These are phyloP conservation scores for Heliothis peltigera DNA, from an alignment of 2,888 invertebrate species.

Conservation along the genomic window DNA sequence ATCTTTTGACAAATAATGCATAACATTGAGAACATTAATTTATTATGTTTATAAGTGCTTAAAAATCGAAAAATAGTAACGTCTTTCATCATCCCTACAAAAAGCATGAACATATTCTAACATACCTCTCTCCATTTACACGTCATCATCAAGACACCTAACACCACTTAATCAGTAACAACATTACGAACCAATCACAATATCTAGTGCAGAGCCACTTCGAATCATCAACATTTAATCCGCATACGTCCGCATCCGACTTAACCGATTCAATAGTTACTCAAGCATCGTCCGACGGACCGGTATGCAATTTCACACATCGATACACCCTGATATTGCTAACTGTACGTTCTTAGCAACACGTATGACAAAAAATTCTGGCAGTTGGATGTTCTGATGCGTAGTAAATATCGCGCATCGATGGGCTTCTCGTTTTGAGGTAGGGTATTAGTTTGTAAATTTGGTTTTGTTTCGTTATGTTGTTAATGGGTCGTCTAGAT, in stretches of 20 bases:
- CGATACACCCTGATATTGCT: slow-evolving; percentile 78
- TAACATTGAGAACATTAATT: no score
- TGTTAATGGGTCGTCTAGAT: no score
- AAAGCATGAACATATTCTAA: no score
- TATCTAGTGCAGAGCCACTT: slow-evolving; percentile 11
- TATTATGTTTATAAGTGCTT: no score
- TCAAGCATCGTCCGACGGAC: slow-evolving; percentile 64
- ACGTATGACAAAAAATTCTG: slow-evolving; percentile 67
- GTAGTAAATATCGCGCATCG: slow-evolving; percentile 53
- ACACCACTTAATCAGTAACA: neutral
- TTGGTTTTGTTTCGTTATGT: neutral
- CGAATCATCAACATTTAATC: slow-evolving; percentile 54
- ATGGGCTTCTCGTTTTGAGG: slow-evolving; percentile 32
- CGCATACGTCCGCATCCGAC: slow-evolving; percentile 47
- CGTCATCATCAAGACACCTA: no score
- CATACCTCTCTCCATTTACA: no score
- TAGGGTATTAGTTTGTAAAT: neutral
- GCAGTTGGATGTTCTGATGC: slow-evolving; percentile 57
- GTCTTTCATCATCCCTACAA: no score
- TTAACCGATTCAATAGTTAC: slow-evolving; percentile 64
- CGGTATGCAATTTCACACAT: slow-evolving; percentile 81
- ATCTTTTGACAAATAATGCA: no score
- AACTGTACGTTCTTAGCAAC: slow-evolving; percentile 66
- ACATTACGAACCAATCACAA: slow-evolving; percentile 3
- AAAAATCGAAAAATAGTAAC: no score